Percentiles rank a stretch among this genome's conserved stretches.
These are phyloP conservation scores for Eidolon dupreanum DNA, from an alignment of 2,797 vertebrate species.

Conservation along the genomic window DNA sequence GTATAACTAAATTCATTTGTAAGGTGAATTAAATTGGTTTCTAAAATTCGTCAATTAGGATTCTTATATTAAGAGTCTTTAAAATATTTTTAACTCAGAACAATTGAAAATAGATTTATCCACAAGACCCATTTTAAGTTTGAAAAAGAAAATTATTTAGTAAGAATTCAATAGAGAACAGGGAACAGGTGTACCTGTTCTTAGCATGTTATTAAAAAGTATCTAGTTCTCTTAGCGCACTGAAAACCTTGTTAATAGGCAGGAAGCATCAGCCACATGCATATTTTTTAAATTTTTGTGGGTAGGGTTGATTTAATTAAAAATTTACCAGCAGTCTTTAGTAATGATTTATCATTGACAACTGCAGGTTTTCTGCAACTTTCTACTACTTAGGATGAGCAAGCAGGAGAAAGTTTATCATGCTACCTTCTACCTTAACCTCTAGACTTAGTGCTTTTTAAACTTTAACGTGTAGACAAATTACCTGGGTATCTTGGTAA, in stretches of 20 bases:
- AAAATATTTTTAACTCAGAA: conserved; percentile 16
- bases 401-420: not conserved
- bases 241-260: conserved; percentile 19
- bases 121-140: not conserved
- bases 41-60: not conserved
- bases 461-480: not conserved
- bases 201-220: conserved; percentile 27
- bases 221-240: not conserved
- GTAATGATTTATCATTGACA: conserved; percentile 32
- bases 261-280: not conserved
- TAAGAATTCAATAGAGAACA: conserved; percentile 18
- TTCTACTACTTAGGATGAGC: not conserved
- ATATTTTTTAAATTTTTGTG: not conserved
- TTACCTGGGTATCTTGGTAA: not conserved
- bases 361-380: conserved; percentile 38
- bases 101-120: conserved; percentile 53
- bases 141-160: conserved; percentile 34
- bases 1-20: not conserved
- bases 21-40: not conserved
- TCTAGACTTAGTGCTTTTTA: not conserved
- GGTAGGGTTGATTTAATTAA: conserved; percentile 45
- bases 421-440: not conserved
- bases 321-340: conserved; percentile 27
- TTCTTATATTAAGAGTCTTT: conserved; percentile 40
- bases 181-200: conserved; percentile 48